A percentile compares a stretch with the other conserved stretches of the same genome.
Evolutionary conservation across 2,113 vertebrate genomes (phyloP).

Genomic region (Spheniscus mendiculus): DNA sequence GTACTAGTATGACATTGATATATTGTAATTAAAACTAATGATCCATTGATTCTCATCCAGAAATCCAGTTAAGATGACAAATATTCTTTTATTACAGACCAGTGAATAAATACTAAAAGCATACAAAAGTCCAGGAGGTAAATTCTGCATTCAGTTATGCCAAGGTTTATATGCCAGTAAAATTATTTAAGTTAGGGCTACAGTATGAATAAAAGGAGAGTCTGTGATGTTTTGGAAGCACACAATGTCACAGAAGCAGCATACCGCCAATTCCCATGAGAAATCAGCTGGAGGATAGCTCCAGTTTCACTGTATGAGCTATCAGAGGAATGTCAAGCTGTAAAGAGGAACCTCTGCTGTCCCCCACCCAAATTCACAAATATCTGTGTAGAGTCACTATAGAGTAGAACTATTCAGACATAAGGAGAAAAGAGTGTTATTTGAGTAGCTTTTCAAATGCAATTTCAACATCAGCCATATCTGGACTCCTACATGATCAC

Average conservation of each 20-base stretch:
- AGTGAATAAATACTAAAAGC: neutral
- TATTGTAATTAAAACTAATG: constrained; percentile 61
- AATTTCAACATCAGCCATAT: neutral
- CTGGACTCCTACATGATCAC: neutral
- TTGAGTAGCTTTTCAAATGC: neutral
- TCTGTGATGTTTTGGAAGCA: neutral
- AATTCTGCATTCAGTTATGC: neutral
- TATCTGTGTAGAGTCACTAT: neutral
- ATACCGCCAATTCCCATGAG: neutral
- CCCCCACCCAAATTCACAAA: neutral
- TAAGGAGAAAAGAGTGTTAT: neutral
- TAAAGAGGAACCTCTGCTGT: neutral
- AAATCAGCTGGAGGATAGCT: neutral
- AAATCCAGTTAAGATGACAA: constrained; percentile 53
- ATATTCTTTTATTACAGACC: neutral
- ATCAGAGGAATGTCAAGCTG: neutral
- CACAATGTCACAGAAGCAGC: neutral
- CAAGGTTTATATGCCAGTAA: neutral
- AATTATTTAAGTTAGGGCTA: neutral
- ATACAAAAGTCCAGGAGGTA: neutral
- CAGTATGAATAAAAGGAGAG: neutral
- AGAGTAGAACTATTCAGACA: neutral
- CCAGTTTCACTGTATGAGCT: neutral
- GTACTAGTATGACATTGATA: neutral
- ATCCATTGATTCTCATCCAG: constrained; percentile 42